Conservation (phyloP, 1,140 invertebrate genomes). For the Linepithema humile region DNA sequence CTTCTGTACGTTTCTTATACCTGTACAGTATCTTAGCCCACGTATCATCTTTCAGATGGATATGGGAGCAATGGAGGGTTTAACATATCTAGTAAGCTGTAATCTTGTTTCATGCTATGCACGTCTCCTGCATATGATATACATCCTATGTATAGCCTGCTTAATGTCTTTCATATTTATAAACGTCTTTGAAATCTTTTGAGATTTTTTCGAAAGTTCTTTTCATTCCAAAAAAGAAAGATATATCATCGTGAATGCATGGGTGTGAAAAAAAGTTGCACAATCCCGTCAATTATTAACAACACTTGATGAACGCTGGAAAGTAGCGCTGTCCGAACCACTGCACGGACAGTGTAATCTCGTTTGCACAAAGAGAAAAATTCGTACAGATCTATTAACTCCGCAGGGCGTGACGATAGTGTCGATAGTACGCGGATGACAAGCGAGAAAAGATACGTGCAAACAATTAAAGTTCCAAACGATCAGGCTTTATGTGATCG, state of each 20-base stretch:
- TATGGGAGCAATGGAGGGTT: neutral
- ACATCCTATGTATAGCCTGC: neutral
- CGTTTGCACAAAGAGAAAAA: neutral
- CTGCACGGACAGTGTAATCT: neutral
- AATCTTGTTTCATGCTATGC: neutral
- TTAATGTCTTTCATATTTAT: neutral
- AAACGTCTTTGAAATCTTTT: neutral
- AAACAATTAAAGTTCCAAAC: conserved; percentile 30
- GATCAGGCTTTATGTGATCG: conserved; percentile 42
- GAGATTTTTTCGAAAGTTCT: neutral
- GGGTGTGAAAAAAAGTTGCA: neutral
- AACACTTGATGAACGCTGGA: neutral
- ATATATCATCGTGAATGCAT: neutral
- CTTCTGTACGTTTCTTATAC: neutral
- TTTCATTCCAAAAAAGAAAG: neutral
- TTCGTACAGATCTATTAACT: conserved; percentile 10
- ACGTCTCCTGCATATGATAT: neutral
- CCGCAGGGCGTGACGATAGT: neutral
- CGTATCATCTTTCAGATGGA: neutral
- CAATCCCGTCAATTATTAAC: conserved; percentile 15
- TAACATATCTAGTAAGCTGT: neutral
- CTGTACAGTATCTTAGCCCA: neutral
- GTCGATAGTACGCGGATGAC: neutral
- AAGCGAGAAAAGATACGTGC: neutral
- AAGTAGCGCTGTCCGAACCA: neutral